Evolutionary conservation across 2,888 invertebrate genomes (phyloP), one percentile per base, ranked within the genome.

Genomic region (Schizotus pectinicornis): DNA sequence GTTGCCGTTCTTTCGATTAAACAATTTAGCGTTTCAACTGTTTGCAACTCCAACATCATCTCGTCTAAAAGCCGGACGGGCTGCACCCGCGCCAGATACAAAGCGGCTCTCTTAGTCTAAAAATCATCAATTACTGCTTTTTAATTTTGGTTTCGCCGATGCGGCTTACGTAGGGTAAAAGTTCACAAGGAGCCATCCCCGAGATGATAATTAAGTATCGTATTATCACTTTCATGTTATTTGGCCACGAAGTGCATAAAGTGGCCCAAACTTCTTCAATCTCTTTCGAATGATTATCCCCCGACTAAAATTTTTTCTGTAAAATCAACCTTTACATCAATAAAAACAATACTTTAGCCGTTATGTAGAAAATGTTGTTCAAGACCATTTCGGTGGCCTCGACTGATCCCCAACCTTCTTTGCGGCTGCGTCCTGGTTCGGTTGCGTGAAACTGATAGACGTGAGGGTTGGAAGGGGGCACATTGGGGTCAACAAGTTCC

Each of bases 331-430:
- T 13, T 14, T 47, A 31, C 45, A 35, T 45, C 22, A 30, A n/a
- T 39, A 37, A 53, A 36, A 30, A 46, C 64, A 71, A 75, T 82
- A 94, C 94, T 89, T 95, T 95, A 2, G 95, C 94, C 5, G 98
- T 99, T 71, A 98, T 92, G 81, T 98, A 98, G 81, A 99, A 95
- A 12, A 99, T 88, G 82, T 99, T 99, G 80, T 99, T 99, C 62
- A 99, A 86, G 45, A 99, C 95, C 95, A 99, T 97, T 82, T 99
- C 98, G 0, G 98, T 99, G n/a, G 98, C 98, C 81, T 98, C 98
- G 0, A 94, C 94, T 0, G 97, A 97, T 38, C 99, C 99, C 86
- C 98, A 97, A 0, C 98, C 98, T 78, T 97, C 96, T 48, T 94
- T 87, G 11, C 92, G 85, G 3, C 81, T 85, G 0, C 88, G 86